Percentiles rank a stretch among this genome's conserved stretches.
These are phyloP conservation scores for Ceratina japonica DNA, from an alignment of 1,140 invertebrate species.

Conservation along the genomic window DNA sequence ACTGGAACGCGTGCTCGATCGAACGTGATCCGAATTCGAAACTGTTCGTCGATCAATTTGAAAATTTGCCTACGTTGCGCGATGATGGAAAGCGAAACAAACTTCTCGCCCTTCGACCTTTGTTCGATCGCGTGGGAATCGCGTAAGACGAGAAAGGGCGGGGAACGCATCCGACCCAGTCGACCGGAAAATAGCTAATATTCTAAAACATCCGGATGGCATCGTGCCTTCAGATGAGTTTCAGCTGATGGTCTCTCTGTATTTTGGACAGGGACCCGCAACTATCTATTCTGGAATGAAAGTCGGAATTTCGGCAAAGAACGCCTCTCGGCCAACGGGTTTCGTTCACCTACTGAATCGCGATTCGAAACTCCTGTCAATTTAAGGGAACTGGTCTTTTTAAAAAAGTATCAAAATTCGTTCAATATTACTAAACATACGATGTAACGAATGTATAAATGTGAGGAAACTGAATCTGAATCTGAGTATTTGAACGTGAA, in stretches of 20 bases:
- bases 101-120: constrained; percentile 12
- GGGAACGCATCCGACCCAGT: constrained; percentile 55
- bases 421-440: too few relatives aligned
- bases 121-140: background rate
- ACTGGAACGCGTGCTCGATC: too few relatives aligned
- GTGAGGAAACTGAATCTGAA: too few relatives aligned
- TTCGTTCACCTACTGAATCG: constrained; percentile 31
- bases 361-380: background rate
- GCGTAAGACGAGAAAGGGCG: constrained; percentile 28
- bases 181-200: constrained; percentile 69
- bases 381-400: background rate
- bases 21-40: too few relatives aligned
- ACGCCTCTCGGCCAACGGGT: background rate
- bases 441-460: too few relatives aligned
- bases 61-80: too few relatives aligned
- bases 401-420: too few relatives aligned
- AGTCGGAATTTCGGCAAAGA: constrained; percentile 37
- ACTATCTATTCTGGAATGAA: background rate
- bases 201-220: constrained; percentile 63
- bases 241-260: constrained; percentile 40
- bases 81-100: constrained; percentile 4
- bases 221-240: constrained; percentile 53
- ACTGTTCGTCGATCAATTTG: too few relatives aligned
- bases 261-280: constrained; percentile 6
- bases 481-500: too few relatives aligned